Percentiles rank a stretch among this genome's conserved stretches.
Evolutionary conservation across 2,797 vertebrate genomes (phyloP).

Genomic region (Miopithecus talapoin): DNA sequence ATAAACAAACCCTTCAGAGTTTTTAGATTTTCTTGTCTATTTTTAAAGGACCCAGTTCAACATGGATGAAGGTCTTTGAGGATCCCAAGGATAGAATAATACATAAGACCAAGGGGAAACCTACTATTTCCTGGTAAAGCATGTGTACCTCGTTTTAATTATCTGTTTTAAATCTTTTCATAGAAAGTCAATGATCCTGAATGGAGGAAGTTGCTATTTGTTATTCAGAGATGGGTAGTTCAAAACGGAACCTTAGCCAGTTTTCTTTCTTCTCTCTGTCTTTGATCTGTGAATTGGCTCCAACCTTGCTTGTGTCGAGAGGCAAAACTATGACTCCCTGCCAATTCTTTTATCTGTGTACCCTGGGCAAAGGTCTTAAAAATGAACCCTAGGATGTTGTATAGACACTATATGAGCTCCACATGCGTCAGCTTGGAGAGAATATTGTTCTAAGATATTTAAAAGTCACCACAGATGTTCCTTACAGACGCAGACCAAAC

Average conservation of each 20-base stretch:
- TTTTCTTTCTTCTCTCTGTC: constrained; percentile 35
- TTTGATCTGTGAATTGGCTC: background rate
- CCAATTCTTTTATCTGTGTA: background rate
- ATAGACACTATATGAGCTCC: background rate
- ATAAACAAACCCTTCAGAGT: background rate
- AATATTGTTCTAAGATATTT: background rate
- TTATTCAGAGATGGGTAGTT: constrained; percentile 37
- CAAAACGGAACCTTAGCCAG: background rate
- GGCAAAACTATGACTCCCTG: background rate
- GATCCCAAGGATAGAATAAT: constrained; percentile 16
- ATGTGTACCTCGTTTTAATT: constrained; percentile 46
- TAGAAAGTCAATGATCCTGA: constrained; percentile 57
- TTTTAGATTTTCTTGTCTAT: background rate
- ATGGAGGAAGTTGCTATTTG: constrained; percentile 40
- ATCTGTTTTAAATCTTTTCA: constrained; percentile 25
- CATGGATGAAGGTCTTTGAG: constrained; percentile 40
- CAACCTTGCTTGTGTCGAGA: background rate
- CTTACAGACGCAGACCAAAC: background rate
- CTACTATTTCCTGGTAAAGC: background rate
- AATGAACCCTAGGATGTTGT: background rate
- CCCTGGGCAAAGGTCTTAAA: background rate
- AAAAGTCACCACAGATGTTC: background rate
- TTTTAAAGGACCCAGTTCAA: constrained; percentile 53
- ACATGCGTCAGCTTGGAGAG: background rate
- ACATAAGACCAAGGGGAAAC: background rate